Conservation (phyloP, 2,113 vertebrate species). For the Ciconia boyciana region DNA sequence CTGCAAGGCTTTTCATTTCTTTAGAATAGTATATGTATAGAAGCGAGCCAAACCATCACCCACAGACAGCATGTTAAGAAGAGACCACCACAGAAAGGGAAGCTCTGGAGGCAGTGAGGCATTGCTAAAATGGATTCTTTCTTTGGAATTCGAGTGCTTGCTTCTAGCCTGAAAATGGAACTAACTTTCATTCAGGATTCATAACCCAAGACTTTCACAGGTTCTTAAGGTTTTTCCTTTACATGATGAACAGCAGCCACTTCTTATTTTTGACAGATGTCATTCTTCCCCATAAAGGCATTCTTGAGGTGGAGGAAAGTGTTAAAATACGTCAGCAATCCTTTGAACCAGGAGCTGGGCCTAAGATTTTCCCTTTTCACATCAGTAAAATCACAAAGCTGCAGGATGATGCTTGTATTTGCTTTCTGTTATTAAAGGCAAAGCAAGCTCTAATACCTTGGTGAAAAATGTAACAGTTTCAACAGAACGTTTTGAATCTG, state of each 20-base stretch:
- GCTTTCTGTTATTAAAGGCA: not conserved
- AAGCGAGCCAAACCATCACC: fast-evolving
- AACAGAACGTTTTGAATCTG: not conserved
- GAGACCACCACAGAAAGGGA: not conserved
- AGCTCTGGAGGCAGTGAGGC: not conserved
- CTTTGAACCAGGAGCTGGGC: not conserved
- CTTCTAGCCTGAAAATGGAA: not conserved
- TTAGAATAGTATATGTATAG: fast-evolving
- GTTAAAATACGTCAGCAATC: not conserved
- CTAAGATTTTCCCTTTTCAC: not conserved
- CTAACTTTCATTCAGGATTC: not conserved
- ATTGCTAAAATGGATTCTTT: not conserved
- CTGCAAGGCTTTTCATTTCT: not conserved
- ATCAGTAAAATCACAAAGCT: not conserved
- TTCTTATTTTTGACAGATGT: not conserved
- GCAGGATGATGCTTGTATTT: not conserved
- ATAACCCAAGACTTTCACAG: not conserved
- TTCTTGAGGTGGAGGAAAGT: not conserved
- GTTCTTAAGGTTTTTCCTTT: not conserved
- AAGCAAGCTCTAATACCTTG: fast-evolving
- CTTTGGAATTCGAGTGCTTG: not conserved
- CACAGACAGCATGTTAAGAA: not conserved
- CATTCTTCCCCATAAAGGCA: not conserved
- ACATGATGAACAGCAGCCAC: fast-evolving
- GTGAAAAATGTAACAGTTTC: not conserved